phyloP scores from a whole-genome alignment of 2,113 vertebrate genomes.

The Electrona antarctica region DNA sequence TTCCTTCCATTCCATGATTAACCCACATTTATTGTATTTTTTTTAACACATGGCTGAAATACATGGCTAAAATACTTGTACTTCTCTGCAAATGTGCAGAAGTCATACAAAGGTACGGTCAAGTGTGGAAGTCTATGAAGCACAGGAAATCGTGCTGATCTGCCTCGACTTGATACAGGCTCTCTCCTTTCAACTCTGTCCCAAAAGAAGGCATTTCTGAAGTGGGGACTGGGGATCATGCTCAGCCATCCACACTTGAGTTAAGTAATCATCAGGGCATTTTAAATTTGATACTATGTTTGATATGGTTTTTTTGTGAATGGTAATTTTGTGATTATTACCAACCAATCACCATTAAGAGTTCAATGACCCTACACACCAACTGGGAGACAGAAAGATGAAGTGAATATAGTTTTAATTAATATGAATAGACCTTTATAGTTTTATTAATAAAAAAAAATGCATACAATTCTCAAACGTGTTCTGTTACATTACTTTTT shows the following conservation, averaged over 20 bases:
- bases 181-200: background rate
- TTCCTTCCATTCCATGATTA: conserved; percentile 57
- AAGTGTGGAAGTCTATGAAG: conserved; percentile 40
- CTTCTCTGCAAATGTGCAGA: conserved; percentile 22
- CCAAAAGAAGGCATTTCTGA: background rate
- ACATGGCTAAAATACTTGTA: background rate
- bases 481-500: conserved; percentile 9
- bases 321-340: background rate
- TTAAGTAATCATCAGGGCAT: conserved; percentile 28
- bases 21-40: conserved; percentile 70
- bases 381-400: conserved; percentile 26
- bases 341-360: conserved; percentile 28
- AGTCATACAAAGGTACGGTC: conserved; percentile 19
- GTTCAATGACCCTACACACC: conserved; percentile 25
- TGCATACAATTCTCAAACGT: conserved; percentile 24
- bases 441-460: conserved; percentile 59
- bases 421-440: conserved; percentile 47
- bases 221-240: conserved; percentile 4
- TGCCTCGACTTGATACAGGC: conserved; percentile 4
- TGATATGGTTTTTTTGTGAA: conserved; percentile 42
- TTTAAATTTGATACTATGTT: conserved; percentile 42
- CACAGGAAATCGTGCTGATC: conserved; percentile 52
- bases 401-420: conserved; percentile 36
- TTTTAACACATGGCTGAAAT: conserved; percentile 21
- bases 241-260: conserved; percentile 26